A percentile compares a stretch with the other conserved stretches of the same genome.
Conservation (phyloP, 1,140 invertebrate species). For the Drosophila pandora region DNA sequence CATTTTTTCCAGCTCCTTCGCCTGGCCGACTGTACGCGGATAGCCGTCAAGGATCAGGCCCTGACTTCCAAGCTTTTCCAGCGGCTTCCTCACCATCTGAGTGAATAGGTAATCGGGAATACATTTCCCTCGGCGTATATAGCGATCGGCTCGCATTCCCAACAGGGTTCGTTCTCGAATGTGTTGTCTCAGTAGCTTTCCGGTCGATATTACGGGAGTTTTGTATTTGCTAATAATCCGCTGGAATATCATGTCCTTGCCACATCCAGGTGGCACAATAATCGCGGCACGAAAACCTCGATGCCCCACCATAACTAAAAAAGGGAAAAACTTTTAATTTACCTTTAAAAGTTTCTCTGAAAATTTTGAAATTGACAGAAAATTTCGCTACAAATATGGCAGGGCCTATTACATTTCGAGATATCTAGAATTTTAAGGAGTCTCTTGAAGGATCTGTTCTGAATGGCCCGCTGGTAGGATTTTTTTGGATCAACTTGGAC, state of each 20-base stretch:
- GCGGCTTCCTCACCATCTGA: conserved; percentile 10
- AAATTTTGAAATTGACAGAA: not conserved
- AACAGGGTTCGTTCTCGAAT: conserved; percentile 6
- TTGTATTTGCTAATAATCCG: not conserved
- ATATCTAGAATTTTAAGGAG: too few relatives aligned
- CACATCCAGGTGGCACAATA: conserved; percentile 41
- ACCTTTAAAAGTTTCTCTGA: not conserved
- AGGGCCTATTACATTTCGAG: not conserved
- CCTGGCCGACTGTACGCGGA: conserved; percentile 35
- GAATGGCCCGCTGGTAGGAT: conserved; percentile 21
- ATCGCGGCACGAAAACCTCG: conserved; percentile 35
- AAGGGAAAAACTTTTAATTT: not conserved
- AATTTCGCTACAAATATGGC: not conserved
- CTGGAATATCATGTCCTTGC: conserved; percentile 13
- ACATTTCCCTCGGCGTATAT: not conserved
- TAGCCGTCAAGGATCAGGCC: conserved; percentile 40
- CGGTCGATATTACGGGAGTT: conserved; percentile 25
- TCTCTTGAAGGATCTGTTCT: conserved; percentile 18
- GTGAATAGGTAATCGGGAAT: conserved; percentile 40
- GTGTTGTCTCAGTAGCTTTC: conserved; percentile 38
- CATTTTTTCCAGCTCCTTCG: not conserved
- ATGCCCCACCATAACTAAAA: not conserved
- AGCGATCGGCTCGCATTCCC: conserved; percentile 18
- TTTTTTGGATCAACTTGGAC: not conserved
- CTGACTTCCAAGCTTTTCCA: not conserved